Evolutionary conservation across 2,888 invertebrate species (phyloP), one percentile per base, ranked within the genome.

Genomic region (Drosophila anomalata): DNA sequence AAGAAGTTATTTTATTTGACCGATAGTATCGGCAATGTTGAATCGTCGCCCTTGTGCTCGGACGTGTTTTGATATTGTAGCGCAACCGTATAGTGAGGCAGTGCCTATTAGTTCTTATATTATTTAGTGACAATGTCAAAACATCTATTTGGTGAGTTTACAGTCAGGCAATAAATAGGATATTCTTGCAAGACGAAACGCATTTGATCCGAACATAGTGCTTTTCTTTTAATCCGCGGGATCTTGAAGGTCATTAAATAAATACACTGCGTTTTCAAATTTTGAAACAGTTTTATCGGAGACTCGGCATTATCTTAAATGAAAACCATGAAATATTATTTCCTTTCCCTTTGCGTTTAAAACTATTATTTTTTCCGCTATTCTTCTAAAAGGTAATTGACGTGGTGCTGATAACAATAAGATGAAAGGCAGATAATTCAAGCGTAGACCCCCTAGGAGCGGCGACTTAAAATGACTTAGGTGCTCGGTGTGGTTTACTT

Each of bases 71-170:
- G 22, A 24, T 24, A 24, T 24, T 24, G 22, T 4, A 24, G 1
- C 22, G 22, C 22, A 22, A 22, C 22, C 22, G 22, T 22, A 22
- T 4, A 22, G 3, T 22, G 22, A 22, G 22, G 22, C 22, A 24
- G 22, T 24, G 3, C 22, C 0, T 4, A 24, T 24, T 4, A 24
- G 5, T 3, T 3, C 22, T 4, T 24, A 24, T 24, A 24, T 24
- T 24, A 29, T 8, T 33, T 33, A 7, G 20, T 48, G 44, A 86
- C 79, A 78, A 66, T 84, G 73, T 71, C 81, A 1, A 79, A 75
- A 14, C 56, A 62, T 17, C 46, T 80, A 9, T 50, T 84, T 22
- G 65, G 83, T 84, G 24, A 84, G 81, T 78, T 39, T 12, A 20
- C 20, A 12, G 9, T 24, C 44, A 31, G 9, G 11, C 3, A 14